Percentiles rank a stretch among this genome's conserved stretches.
These are phyloP conservation scores for Agrilus cyanescens DNA, from an alignment of 2,888 invertebrate species.

Conservation along the genomic window DNA sequence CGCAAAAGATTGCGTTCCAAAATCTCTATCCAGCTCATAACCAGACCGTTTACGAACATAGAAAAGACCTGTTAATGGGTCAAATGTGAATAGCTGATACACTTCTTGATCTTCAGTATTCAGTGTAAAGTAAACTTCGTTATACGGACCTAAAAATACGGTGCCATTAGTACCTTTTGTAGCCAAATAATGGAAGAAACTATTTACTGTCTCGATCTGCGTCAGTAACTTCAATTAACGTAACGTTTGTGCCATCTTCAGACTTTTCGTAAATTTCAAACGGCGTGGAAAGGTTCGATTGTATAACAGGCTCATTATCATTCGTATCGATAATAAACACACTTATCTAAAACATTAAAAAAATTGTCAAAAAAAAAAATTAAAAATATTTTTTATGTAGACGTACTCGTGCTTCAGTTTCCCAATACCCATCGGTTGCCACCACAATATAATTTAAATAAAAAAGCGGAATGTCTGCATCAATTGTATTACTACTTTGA, in stretches of 20 bases:
- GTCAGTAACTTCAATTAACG: slow-evolving; percentile 37
- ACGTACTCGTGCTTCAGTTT: slow-evolving; percentile 36
- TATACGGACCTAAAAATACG: slow-evolving; percentile 1
- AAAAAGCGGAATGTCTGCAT: slow-evolving; percentile 42
- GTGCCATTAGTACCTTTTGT: neutral
- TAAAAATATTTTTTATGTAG: neutral
- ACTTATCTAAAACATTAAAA: slow-evolving; percentile 36
- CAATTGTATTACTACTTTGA: slow-evolving; percentile 34
- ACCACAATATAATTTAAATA: slow-evolving; percentile 42
- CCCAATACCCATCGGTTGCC: slow-evolving; percentile 37
- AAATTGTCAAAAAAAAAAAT: no score
- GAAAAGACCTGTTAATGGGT: slow-evolving; percentile 37
- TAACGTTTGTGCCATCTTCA: slow-evolving; percentile 32
- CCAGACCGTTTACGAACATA: slow-evolving; percentile 35
- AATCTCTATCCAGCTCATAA: slow-evolving; percentile 40
- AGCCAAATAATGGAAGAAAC: neutral
- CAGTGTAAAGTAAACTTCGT: slow-evolving; percentile 4
- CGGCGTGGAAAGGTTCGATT: slow-evolving; percentile 13
- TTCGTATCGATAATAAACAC: slow-evolving; percentile 50
- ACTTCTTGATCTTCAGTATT: slow-evolving; percentile 27
- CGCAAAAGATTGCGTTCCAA: slow-evolving; percentile 35
- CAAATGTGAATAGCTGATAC: slow-evolving; percentile 41
- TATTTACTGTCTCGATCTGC: slow-evolving; percentile 46
- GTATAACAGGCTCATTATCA: slow-evolving; percentile 40
- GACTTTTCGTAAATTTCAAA: slow-evolving; percentile 41